phyloP scores from a whole-genome alignment of 2,113 vertebrate species.

The Tiliqua scincoides region DNA sequence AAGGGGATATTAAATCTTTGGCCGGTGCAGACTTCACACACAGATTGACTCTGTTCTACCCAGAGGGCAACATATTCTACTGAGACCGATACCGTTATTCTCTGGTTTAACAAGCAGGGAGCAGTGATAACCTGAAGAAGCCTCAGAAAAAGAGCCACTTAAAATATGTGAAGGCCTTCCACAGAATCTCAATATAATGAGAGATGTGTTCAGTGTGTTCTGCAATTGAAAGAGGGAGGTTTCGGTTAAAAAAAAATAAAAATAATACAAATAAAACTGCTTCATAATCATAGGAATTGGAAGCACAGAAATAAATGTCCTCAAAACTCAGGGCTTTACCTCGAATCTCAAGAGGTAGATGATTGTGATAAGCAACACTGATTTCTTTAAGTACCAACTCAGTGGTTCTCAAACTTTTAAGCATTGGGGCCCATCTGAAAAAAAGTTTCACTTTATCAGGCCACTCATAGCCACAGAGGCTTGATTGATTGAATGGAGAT shows the following conservation, averaged over 20 bases:
- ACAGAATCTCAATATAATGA: not conserved
- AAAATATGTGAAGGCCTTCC: not conserved
- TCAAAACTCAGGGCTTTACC: not conserved
- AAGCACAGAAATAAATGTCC: not conserved
- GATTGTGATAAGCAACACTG: not conserved
- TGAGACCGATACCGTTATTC: not conserved
- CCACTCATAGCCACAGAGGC: no score
- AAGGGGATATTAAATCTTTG: not conserved
- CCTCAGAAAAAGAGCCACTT: not conserved
- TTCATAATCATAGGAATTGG: not conserved
- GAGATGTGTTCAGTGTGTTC: not conserved
- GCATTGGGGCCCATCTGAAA: no score
- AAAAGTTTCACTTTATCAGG: no score
- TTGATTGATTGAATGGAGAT: no score
- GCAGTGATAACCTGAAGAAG: not conserved
- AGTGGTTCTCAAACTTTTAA: no score
- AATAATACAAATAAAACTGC: not conserved
- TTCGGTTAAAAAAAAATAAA: not conserved
- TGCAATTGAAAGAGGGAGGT: not conserved
- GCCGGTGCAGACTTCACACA: not conserved
- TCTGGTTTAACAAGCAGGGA: not conserved
- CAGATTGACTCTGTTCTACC: not conserved
- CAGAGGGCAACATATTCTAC: not conserved
- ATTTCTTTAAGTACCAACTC: not conserved
- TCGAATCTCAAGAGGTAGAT: not conserved